Evolutionary conservation across 1,140 invertebrate species (phyloP).

Genomic region (Drosophila quadrilineata): DNA sequence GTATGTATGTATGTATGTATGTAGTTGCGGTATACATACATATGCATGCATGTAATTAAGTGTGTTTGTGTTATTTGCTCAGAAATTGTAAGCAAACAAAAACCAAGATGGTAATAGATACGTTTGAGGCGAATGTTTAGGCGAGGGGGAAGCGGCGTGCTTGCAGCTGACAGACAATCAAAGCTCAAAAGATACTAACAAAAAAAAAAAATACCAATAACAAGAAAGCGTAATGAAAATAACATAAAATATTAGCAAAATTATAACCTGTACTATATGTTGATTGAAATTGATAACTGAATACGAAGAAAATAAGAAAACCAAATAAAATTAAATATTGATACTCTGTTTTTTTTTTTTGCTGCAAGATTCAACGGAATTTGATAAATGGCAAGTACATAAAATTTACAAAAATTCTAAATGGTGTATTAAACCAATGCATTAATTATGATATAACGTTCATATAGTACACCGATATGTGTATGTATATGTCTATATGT

Average conservation of each 20-base stretch:
- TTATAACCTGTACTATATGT: conserved; percentile 3
- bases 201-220: conserved; percentile 8
- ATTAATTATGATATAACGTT: background rate
- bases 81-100: background rate
- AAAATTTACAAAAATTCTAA: background rate
- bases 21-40: conserved; percentile 2
- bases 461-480: too few species aligned
- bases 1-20: background rate
- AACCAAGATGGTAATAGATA: background rate
- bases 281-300: background rate
- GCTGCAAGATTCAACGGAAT: too few species aligned
- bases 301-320: conserved; percentile 7
- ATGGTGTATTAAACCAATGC: conserved; percentile 11
- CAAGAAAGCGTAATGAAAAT: conserved; percentile 18
- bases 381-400: background rate
- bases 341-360: too few species aligned
- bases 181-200: conserved; percentile 56
- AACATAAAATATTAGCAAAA: conserved; percentile 34
- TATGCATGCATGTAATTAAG: conserved; percentile 17
- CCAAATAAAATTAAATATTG: background rate
- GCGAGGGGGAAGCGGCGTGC: conserved; percentile 33
- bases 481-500: conserved; percentile 8
- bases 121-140: conserved; percentile 17
- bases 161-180: conserved; percentile 77
- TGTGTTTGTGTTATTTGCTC: conserved; percentile 11